Percentiles rank a stretch among this genome's conserved stretches.
Conservation (phyloP, 2,888 invertebrate species). For the Heliothis peltigera region DNA sequence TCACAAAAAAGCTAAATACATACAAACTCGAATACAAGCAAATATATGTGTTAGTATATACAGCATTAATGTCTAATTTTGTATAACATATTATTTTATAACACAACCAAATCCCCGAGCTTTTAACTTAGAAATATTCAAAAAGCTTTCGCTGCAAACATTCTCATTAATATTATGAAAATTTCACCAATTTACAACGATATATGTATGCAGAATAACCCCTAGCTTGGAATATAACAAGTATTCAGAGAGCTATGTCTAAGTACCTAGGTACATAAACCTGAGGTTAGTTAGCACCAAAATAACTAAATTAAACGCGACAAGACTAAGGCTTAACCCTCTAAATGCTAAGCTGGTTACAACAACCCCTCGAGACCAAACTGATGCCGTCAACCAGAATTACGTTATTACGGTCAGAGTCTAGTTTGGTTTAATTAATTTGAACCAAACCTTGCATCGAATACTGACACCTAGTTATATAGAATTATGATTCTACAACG, state of each 20-base stretch:
- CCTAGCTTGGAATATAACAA: background rate
- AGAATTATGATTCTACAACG: conserved; percentile 40
- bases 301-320: conserved; percentile 53
- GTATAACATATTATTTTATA: too few relatives aligned
- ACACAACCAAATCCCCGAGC: too few relatives aligned
- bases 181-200: background rate
- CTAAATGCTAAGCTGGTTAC: conserved; percentile 56
- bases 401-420: conserved; percentile 74
- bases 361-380: conserved; percentile 61
- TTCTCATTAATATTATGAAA: too few relatives aligned
- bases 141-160: background rate
- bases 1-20: too few relatives aligned
- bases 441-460: conserved; percentile 64
- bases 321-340: conserved; percentile 47
- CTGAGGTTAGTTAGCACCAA: conserved; percentile 27
- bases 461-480: conserved; percentile 65
- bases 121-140: background rate
- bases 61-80: too few relatives aligned
- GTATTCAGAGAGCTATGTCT: background rate
- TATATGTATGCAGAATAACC: conserved; percentile 1
- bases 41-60: too few relatives aligned
- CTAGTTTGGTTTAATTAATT: conserved; percentile 76
- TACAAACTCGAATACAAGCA: too few relatives aligned
- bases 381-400: conserved; percentile 64
- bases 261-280: background rate